Base-by-base conservation (phyloP, 2,113 vertebrate species). In the Oostethus manadensis region DNA sequence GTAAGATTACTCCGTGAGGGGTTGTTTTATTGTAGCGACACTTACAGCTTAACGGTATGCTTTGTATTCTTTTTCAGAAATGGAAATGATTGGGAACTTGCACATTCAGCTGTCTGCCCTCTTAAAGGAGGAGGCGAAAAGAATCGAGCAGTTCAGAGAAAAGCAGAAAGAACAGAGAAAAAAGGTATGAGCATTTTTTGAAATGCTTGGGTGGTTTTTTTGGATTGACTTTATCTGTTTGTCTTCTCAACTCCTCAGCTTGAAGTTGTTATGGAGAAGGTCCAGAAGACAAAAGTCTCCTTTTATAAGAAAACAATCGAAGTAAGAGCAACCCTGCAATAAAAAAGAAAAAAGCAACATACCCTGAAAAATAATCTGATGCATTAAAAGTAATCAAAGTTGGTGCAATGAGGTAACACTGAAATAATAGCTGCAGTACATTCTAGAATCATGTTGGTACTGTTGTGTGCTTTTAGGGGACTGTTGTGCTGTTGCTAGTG, bases 121-220 rank as follows among this genome's bases (percentile, higher is more conserved):
- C 66, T 81, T 99, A 56, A 93, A 89, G 7, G 95, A 96, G n/a
- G 96, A 99, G 69, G 71, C 91, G 49, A 94, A 89, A 72, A 90
- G 89, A 66, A 91, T 97, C 43, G 96, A 98, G 74, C 90, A 91
- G 63, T 98, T 98, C 83, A 87, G 94, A 62, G 96, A 98, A 70
- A 83, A 92, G 29, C 96, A 99, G 84, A 99, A 98, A 80, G 96
- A 98, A 6, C 93, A 96, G 76, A 89, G 93, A 10, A 98, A 93
- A 81, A 98, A 94, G 91, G 96, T 98, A 40, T 33, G 33, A 22
- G 7, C 11, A 2, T 13, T 42, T 10, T 21, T 42, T 21, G 33
- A 35, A 22, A 15, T 21, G 8, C 17, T 23, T 13, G n/a, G n/a
- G n/a, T n/a, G n/a, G 15, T 20, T 23, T 22, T 13, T 13, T 15